Conservation (phyloP, 2,888 invertebrate species). For the Drosophila falleni region DNA sequence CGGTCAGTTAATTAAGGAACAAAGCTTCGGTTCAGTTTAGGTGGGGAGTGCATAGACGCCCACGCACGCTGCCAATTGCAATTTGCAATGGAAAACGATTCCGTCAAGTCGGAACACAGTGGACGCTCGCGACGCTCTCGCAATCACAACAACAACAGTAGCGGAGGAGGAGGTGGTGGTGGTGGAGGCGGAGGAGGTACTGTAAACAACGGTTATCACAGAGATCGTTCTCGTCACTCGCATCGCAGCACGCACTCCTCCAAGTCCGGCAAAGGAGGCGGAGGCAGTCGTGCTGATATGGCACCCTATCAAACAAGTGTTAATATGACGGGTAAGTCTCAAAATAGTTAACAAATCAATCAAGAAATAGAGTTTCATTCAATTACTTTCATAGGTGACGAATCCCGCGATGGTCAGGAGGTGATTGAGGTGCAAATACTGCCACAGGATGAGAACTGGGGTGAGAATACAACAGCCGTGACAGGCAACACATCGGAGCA, state of each 20-base stretch:
- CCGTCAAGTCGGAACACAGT: constrained; percentile 96
- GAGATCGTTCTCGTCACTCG: constrained; percentile 88
- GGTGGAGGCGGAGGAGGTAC: constrained; percentile 86
- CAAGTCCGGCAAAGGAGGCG: constrained; percentile 87
- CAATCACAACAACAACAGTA: constrained; percentile 86
- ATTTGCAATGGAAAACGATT: constrained; percentile 94
- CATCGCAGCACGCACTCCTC: constrained; percentile 87
- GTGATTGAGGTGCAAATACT: constrained; percentile 98
- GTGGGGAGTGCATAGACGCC: constrained; percentile 36
- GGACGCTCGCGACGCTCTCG: constrained; percentile 91
- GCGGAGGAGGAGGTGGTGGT: constrained; percentile 61
- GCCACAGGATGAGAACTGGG: constrained; percentile 99
- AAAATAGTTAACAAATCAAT: background rate
- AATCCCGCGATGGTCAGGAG: constrained; percentile 92
- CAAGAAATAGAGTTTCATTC: background rate
- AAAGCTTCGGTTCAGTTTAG: constrained; percentile 31
- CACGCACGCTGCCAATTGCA: constrained; percentile 45
- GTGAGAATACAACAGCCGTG: constrained; percentile 98
- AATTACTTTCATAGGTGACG: constrained; percentile 86
- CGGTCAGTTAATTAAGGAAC: constrained; percentile 61
- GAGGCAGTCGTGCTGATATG: constrained; percentile 88
- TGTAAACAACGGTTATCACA: constrained; percentile 85
- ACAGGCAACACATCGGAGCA: constrained; percentile 98
- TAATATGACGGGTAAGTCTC: constrained; percentile 88
- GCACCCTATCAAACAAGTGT: constrained; percentile 95